These are phyloP conservation scores for Pempheris klunzingeri DNA, from an alignment of 2,797 vertebrate species.

Conservation along the genomic window DNA sequence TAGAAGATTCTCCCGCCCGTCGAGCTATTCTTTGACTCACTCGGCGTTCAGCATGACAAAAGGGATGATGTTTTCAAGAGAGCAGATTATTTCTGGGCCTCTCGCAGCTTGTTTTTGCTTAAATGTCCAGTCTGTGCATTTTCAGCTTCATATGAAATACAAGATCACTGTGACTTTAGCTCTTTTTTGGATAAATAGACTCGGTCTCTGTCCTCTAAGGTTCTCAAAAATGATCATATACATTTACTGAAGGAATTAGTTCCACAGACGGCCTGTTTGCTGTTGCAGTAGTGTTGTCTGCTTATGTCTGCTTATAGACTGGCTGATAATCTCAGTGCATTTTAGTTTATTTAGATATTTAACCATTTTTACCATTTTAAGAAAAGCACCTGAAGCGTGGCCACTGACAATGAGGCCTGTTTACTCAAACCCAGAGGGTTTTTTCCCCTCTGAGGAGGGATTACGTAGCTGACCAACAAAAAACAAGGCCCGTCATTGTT, in stretches of 20 bases:
- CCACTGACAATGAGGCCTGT: slow-evolving; percentile 2
- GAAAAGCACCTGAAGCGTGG: background rate
- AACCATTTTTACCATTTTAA: background rate
- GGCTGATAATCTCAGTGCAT: background rate
- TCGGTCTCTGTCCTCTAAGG: background rate
- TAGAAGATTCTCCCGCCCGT: background rate
- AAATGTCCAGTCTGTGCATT: background rate
- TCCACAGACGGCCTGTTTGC: slow-evolving; percentile 2
- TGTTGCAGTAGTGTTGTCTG: background rate
- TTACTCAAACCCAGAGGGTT: background rate
- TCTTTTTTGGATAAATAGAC: background rate
- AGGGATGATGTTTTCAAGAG: background rate
- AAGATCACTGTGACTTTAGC: background rate
- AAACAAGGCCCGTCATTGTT: slow-evolving; percentile 77
- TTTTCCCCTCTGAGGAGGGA: slow-evolving; percentile 20
- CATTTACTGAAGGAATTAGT: slow-evolving; percentile 21
- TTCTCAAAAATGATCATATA: background rate
- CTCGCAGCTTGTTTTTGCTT: background rate
- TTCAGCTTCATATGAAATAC: background rate
- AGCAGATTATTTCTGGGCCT: background rate
- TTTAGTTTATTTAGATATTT: background rate
- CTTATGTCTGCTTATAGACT: background rate
- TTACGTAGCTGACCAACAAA: slow-evolving; percentile 51
- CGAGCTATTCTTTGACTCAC: background rate
- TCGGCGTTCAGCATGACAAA: background rate